Evolutionary conservation across 53 echinoderm and acorn worm species (phyloP), one percentile per base, ranked within the genome.

Genomic region (Temnopleurus reevesii): DNA sequence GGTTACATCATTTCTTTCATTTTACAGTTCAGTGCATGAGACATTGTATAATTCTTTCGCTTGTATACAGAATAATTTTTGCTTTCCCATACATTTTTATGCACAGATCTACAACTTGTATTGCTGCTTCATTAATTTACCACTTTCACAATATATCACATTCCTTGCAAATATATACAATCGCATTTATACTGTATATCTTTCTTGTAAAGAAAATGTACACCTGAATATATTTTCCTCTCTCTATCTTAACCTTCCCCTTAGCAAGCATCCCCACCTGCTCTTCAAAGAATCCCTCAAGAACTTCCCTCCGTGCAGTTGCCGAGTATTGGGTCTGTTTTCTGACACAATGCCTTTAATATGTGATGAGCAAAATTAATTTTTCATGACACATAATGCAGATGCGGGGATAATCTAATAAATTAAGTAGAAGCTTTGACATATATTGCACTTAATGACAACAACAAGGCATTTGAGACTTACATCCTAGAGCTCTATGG

Each of bases 391-490:
- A 87, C 49, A 87, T 35, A 87, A 55, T 71, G 65, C 65, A 87
- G 88, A 87, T 87, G 66, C 66, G n/a, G 34, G 30, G 18, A 53
- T 87, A 66, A 87, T 87, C 53, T 66, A 51, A 87, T 87, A 45
- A 66, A 47, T 87, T 66, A 49, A 87, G 88, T 36, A 66, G 55
- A 41, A 71, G 71, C 71, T 71, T 71, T 71, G 71, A 34, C 49
- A 47, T 46, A 87, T 87, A 87, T 87, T 87, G 88, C 88, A 87
- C 88, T 44, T 33, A 87, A 87, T 33, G 88, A 83, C 83, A 83
- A 36, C 56, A 53, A 54, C 83, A 55, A 83, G 83, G 83, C 83
- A 49, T 83, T 55, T 83, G 47, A 54, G 31, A 8, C 18, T 81
- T 34, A 17, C 56, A 12, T 36, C 56, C 12, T 30, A 83, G 33